These are phyloP conservation scores for Phaetusa simplex DNA, from an alignment of 2,113 vertebrate species.

Conservation along the genomic window DNA sequence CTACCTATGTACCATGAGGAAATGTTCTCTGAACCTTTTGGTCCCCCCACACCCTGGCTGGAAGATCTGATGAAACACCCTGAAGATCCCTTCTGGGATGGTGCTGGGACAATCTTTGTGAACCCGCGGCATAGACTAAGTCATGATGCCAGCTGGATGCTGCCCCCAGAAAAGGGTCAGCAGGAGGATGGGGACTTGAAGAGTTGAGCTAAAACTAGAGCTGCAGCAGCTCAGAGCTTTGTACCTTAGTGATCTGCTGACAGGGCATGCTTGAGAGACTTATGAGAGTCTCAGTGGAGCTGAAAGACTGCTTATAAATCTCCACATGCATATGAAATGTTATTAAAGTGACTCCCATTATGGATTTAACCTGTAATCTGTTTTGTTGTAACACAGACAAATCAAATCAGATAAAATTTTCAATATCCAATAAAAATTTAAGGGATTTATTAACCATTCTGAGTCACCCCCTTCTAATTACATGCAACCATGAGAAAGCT, in stretches of 20 bases:
- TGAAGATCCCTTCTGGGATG: background rate
- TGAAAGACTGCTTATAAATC: background rate
- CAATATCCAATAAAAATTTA: background rate
- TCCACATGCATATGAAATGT: background rate
- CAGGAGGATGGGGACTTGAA: background rate
- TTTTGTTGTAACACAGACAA: background rate
- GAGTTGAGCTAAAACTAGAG: background rate
- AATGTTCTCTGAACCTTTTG: background rate
- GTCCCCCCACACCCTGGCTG: background rate
- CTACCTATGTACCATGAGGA: background rate
- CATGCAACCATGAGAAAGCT: background rate
- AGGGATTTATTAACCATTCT: background rate
- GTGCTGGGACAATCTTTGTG: background rate
- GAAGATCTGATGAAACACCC: background rate
- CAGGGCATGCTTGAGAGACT: background rate
- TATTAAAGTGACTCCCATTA: background rate
- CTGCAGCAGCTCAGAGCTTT: background rate
- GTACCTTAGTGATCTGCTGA: background rate
- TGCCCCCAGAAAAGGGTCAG: background rate
- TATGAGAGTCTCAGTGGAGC: background rate
- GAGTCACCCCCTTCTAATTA: background rate
- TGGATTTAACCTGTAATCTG: background rate
- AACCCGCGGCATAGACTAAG: background rate
- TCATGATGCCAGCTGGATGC: background rate
- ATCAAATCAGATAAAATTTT: background rate